These are phyloP conservation scores for Mythimna loreyi DNA, from an alignment of 2,888 invertebrate genomes.

Conservation along the genomic window DNA sequence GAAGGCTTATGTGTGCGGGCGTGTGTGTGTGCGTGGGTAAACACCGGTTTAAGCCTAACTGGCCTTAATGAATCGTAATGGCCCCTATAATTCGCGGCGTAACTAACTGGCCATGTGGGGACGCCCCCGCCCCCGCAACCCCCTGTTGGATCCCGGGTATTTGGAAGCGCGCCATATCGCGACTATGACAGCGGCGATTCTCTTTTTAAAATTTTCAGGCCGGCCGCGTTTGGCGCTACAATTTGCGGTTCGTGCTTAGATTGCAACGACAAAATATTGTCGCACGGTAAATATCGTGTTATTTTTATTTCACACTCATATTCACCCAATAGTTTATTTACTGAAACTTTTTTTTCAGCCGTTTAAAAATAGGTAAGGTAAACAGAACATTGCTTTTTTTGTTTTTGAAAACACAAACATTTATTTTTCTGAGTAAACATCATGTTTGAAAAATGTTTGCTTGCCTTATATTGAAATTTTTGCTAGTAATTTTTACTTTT, in stretches of 20 bases:
- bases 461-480: neutral
- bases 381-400: slow-evolving; percentile 7
- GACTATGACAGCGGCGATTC: slow-evolving; percentile 86
- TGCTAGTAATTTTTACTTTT: neutral
- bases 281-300: slow-evolving; percentile 42
- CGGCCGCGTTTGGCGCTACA: slow-evolving; percentile 78
- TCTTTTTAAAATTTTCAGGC: slow-evolving; percentile 88
- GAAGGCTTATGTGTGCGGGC: slow-evolving; percentile 67
- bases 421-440: slow-evolving; percentile 19
- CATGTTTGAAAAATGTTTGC: neutral
- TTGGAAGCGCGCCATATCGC: slow-evolving; percentile 90
- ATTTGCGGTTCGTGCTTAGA: slow-evolving; percentile 88
- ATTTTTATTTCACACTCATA: slow-evolving; percentile 37
- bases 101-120: slow-evolving; percentile 91
- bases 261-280: slow-evolving; percentile 72
- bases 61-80: slow-evolving; percentile 92
- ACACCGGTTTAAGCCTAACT: slow-evolving; percentile 91
- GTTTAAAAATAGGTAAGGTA: slow-evolving; percentile 6
- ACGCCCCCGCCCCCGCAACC: slow-evolving; percentile 68
- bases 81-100: slow-evolving; percentile 91
- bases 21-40: slow-evolving; percentile 87
- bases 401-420: slow-evolving; percentile 22
- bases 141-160: slow-evolving; percentile 72
- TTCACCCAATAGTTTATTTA: slow-evolving; percentile 30
- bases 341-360: neutral